Evolutionary conservation across 30 jellyfish, hydroid and myxozoan genomes (phyloP), one percentile per base, ranked within the genome.

Genomic region (Cassiopea andromeda): DNA sequence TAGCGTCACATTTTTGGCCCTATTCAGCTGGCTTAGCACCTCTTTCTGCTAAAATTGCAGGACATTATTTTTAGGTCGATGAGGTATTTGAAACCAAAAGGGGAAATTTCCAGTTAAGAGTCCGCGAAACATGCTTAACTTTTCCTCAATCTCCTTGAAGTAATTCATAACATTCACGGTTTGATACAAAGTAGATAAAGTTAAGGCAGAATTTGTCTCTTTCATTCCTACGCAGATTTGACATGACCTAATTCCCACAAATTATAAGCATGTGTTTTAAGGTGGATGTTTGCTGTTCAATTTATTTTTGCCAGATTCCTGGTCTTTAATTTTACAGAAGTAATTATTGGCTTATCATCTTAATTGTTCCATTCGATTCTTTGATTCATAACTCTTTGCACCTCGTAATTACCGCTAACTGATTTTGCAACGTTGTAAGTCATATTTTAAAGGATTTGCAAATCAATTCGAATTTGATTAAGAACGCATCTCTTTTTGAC

Each of bases 341-440:
- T 72, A 46, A 72, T 27, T 19, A 72, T 19, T 19, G 17, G 49
- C 38, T 72, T 46, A 27, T 27, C 49, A 19, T 13, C 2, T 17
- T 19, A 2, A 72, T 72, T 72, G 81, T 72, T 72, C 49, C 18
- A 72, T 72, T 19, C 49, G 17, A n/a, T n/a, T n/a, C n/a, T n/a
- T n/a, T n/a, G n/a, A n/a, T n/a, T n/a, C n/a, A n/a, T 50, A 72
- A 50, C 38, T 72, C 81, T 19, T 49, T 1, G 14, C 49, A 19
- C 38, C 10, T 27, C 49, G 59, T 72, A 72, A 27, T 72, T 72
- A 27, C 81, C 81, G 81, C 50, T 72, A 27, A 72, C 38, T 72
- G 17, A 50, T 50, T 16, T 19, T 9, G 49, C 38, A 72, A 72
- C 81, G 17, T 72, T 72, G 8, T 50, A 50, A 2, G 27, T 66